A percentile compares a stretch with the other conserved stretches of the same genome.
These are phyloP conservation scores for Pagetopsis macropterus DNA, from an alignment of 2,797 vertebrate species.

Conservation along the genomic window DNA sequence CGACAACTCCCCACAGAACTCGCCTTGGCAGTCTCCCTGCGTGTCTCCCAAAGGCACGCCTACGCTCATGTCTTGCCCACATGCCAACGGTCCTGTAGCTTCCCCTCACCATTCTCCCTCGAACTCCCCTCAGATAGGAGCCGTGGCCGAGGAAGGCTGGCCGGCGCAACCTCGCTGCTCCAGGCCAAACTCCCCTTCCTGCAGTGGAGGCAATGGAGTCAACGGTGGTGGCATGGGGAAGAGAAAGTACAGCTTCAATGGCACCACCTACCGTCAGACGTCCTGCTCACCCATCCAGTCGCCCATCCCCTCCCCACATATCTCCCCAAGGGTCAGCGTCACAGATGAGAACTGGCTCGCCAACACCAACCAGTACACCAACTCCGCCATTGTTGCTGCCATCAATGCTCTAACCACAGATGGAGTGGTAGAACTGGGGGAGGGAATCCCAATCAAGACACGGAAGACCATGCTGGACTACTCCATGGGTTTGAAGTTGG, in stretches of 20 bases:
- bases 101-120: conserved; percentile 92
- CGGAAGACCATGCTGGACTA: conserved; percentile 92
- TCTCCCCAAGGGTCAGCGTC: conserved; percentile 91
- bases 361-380: conserved; percentile 96
- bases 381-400: conserved; percentile 95
- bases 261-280: conserved; percentile 83
- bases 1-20: conserved; percentile 93
- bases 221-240: conserved; percentile 81
- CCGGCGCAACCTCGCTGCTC: conserved; percentile 83
- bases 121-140: conserved; percentile 90
- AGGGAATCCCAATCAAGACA: conserved; percentile 94
- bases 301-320: conserved; percentile 89
- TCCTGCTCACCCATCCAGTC: conserved; percentile 92
- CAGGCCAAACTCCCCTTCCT: conserved; percentile 91
- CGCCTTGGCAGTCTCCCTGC: conserved; percentile 97
- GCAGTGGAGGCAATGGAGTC: conserved; percentile 55
- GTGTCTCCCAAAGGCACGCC: conserved; percentile 93
- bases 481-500: conserved; percentile 91
- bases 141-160: conserved; percentile 93
- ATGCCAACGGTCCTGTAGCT: conserved; percentile 84
- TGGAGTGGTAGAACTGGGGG: conserved; percentile 89
- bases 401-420: conserved; percentile 98
- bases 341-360: conserved; percentile 93
- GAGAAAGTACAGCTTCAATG: conserved; percentile 92
- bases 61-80: conserved; percentile 73